A percentile compares a stretch with the other conserved stretches of the same genome.
These are phyloP conservation scores for Drosophila pseudotalamancana DNA, from an alignment of 2,888 invertebrate genomes.

Conservation along the genomic window DNA sequence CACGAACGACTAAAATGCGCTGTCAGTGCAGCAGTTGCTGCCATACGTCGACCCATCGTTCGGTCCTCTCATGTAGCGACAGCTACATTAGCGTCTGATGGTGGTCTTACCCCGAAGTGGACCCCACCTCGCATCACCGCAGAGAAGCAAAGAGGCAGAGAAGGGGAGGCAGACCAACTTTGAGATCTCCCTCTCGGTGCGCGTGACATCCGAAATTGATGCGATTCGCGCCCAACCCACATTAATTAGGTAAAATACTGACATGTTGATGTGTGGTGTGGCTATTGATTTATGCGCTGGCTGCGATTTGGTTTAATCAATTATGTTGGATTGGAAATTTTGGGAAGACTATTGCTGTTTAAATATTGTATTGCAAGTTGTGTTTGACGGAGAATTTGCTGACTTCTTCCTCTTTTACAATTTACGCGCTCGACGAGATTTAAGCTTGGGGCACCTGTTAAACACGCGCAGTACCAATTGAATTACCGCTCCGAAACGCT, in stretches of 20 bases:
- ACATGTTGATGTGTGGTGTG: slow-evolving; percentile 60
- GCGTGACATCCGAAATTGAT: slow-evolving; percentile 77
- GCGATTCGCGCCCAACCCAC: slow-evolving; percentile 58
- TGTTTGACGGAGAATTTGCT: slow-evolving; percentile 4
- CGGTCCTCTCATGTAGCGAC: slow-evolving; percentile 35
- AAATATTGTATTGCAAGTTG: neutral
- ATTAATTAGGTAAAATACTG: slow-evolving; percentile 77
- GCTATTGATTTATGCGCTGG: slow-evolving; percentile 63
- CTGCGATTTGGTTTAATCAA: slow-evolving; percentile 41
- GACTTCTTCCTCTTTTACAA: neutral
- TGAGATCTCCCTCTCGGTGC: slow-evolving; percentile 47
- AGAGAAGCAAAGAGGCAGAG: too few species aligned
- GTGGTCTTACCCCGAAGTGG: slow-evolving; percentile 51
- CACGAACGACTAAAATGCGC: slow-evolving; percentile 70
- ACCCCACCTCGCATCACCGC: neutral
- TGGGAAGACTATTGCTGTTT: neutral
- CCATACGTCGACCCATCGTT: slow-evolving; percentile 57
- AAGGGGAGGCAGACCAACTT: slow-evolving; percentile 46
- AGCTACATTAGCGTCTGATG: slow-evolving; percentile 65
- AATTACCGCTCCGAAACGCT: slow-evolving; percentile 51
- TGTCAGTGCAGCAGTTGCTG: slow-evolving; percentile 75
- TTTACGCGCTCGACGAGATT: neutral
- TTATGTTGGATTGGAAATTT: slow-evolving; percentile 6
- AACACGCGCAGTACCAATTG: slow-evolving; percentile 48
- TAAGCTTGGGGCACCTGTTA: neutral